Evolutionary conservation across 2,797 vertebrate species (phyloP).

Genomic region (Coregonus ussuriensis): DNA sequence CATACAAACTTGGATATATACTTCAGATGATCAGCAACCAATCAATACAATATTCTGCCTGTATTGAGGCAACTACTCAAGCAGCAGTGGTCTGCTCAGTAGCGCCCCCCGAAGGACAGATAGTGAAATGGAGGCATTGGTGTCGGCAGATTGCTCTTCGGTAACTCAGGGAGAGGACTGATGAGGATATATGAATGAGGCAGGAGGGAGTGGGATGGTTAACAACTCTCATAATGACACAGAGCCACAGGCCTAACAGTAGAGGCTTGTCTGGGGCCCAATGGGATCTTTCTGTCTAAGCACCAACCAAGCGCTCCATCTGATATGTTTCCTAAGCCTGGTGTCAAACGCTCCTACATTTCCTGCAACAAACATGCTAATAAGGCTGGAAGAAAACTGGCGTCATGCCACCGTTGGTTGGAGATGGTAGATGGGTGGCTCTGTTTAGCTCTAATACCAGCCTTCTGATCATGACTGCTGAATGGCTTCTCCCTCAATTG

Average conservation of each 20-base stretch:
- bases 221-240: constrained; percentile 47
- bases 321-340: constrained; percentile 51
- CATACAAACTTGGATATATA: constrained; percentile 49
- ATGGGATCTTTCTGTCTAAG: constrained; percentile 31
- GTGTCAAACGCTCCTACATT: constrained; percentile 51
- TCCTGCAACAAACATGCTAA: constrained; percentile 33
- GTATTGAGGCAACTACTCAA: constrained; percentile 13
- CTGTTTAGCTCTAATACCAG: background rate
- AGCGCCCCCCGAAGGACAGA: constrained; percentile 10
- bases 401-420: constrained; percentile 38
- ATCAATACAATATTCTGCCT: constrained; percentile 16
- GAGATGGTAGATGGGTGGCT: constrained; percentile 44
- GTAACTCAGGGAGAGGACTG: background rate
- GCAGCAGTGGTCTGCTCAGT: constrained; percentile 29
- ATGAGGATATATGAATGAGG: constrained; percentile 11
- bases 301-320: constrained; percentile 45
- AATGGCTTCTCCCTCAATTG: constrained; percentile 63
- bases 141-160: constrained; percentile 31
- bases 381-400: constrained; percentile 40
- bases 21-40: constrained; percentile 10
- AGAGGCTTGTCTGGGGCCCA: constrained; percentile 31
- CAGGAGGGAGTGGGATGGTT: constrained; percentile 2
- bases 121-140: background rate
- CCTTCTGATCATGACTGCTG: constrained; percentile 31
- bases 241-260: constrained; percentile 30